Percentiles rank a stretch among this genome's conserved stretches.
Conservation (phyloP, 2,797 vertebrate genomes). For the Nothura maculosa region DNA sequence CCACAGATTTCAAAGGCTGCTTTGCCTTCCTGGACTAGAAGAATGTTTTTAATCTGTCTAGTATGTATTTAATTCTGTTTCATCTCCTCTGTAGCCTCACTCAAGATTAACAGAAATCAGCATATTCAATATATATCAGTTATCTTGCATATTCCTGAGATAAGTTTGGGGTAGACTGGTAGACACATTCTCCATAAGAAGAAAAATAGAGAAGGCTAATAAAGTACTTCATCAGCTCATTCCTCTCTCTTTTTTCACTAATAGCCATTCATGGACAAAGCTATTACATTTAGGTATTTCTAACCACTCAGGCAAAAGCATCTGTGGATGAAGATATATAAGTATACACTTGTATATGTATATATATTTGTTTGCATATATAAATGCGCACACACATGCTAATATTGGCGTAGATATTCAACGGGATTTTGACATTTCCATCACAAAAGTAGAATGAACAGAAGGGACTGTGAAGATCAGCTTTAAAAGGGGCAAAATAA, state of each 20-base stretch:
- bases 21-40: neutral
- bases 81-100: neutral
- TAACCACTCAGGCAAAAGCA: neutral
- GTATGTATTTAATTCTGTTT: conserved; percentile 30
- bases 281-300: neutral
- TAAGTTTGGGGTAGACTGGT: neutral
- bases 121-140: neutral
- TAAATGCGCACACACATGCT: rapidly evolving
- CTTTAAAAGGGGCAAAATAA: neutral
- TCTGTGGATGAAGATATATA: neutral
- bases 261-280: rapidly evolving
- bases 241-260: neutral
- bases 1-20: conserved; percentile 59
- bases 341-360: neutral
- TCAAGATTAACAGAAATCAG: neutral
- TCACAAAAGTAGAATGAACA: neutral
- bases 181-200: neutral
- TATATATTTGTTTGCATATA: neutral
- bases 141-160: neutral
- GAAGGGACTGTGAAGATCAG: neutral
- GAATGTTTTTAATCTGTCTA: conserved; percentile 22
- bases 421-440: neutral
- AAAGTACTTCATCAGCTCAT: neutral
- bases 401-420: rapidly evolving
- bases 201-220: neutral